Evolutionary conservation across 1,140 invertebrate genomes (phyloP).

Genomic region (Trichoplusia ni): DNA sequence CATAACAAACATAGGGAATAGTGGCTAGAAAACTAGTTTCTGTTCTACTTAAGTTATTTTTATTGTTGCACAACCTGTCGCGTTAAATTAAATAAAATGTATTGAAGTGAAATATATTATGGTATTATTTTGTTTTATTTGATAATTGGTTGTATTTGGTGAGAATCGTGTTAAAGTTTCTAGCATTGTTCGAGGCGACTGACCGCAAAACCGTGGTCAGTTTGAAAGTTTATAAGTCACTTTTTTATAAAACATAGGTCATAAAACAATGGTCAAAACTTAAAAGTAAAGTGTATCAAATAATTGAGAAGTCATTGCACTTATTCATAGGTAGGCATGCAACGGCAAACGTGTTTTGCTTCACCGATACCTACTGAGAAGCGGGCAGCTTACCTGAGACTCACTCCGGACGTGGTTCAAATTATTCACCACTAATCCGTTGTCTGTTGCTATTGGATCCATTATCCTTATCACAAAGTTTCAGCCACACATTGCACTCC

Average conservation of each 20-base stretch:
- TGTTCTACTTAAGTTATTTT: constrained; percentile 21
- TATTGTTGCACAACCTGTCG: constrained; percentile 17
- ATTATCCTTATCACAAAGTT: constrained; percentile 55
- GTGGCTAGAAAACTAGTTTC: constrained; percentile 28
- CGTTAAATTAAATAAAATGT: too few relatives aligned
- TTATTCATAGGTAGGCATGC: constrained; percentile 71
- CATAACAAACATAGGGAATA: constrained; percentile 16
- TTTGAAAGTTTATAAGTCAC: not conserved
- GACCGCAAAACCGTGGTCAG: constrained; percentile 18
- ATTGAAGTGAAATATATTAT: too few relatives aligned
- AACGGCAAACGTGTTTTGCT: constrained; percentile 71
- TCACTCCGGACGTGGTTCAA: constrained; percentile 78
- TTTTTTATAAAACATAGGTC: not conserved
- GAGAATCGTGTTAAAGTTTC: not conserved
- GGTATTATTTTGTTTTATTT: constrained; percentile 18
- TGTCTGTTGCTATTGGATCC: constrained; percentile 76
- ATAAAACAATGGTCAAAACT: not conserved
- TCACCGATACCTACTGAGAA: constrained; percentile 58
- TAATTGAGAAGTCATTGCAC: constrained; percentile 74
- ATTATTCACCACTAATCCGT: constrained; percentile 78
- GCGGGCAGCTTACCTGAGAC: constrained; percentile 72
- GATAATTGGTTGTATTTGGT: not conserved
- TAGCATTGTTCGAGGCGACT: constrained; percentile 1
- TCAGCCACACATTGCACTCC: constrained; percentile 44
- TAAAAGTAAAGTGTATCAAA: constrained; percentile 52